Conservation (phyloP, 2,888 invertebrate species). For the Dolichopus griseipennis region DNA sequence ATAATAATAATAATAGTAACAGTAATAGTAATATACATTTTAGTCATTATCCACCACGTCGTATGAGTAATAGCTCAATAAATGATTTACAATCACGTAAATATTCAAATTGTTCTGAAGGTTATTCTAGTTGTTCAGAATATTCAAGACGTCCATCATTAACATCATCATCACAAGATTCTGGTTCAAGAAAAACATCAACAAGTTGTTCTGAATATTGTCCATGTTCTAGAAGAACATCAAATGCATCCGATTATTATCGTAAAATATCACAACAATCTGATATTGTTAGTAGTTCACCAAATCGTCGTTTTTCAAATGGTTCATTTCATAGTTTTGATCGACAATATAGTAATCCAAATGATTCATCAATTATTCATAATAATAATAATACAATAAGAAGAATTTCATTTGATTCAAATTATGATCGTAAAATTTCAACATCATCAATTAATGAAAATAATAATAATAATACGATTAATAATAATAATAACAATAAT, state of each 20-base stretch:
- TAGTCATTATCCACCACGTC: slow-evolving; percentile 42
- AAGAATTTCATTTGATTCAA: slow-evolving; percentile 38
- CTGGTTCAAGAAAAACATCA: not conserved
- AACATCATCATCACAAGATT: slow-evolving; percentile 30
- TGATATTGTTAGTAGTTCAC: slow-evolving; percentile 37
- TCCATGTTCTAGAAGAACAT: slow-evolving; percentile 38
- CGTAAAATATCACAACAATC: slow-evolving; percentile 44
- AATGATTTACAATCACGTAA: slow-evolving; percentile 32
- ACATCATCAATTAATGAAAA: slow-evolving; percentile 26
- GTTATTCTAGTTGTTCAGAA: slow-evolving; percentile 34
- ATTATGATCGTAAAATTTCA: slow-evolving; percentile 34
- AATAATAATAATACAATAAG: slow-evolving; percentile 31
- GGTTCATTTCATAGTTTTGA: slow-evolving; percentile 34
- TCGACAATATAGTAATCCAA: slow-evolving; percentile 32
- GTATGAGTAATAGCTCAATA: slow-evolving; percentile 61
- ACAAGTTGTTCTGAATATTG: slow-evolving; percentile 40
- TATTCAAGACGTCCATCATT: slow-evolving; percentile 39
- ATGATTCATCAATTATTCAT: slow-evolving; percentile 29
- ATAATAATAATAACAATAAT: not conserved
- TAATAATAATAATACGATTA: not conserved
- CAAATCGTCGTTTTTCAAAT: slow-evolving; percentile 47
- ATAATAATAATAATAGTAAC: slow-evolving; percentile 7
- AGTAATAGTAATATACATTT: slow-evolving; percentile 26
- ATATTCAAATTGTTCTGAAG: slow-evolving; percentile 41
- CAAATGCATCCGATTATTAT: slow-evolving; percentile 34